phyloP scores from a whole-genome alignment of 2,113 vertebrate genomes.

The Saccopteryx bilineata region DNA sequence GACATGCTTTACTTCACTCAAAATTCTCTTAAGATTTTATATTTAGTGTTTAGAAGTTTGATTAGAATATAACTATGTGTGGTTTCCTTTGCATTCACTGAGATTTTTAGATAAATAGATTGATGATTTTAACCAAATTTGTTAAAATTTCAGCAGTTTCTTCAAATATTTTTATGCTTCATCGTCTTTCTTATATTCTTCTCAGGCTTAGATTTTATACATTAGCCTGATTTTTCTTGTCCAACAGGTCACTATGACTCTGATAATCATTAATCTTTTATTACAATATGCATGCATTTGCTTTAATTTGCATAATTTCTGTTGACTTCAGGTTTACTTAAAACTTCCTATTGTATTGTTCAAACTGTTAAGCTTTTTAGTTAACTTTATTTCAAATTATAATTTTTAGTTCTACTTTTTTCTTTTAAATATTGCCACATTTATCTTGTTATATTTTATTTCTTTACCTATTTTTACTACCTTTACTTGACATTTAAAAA shows the following conservation, averaged over 20 bases:
- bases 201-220: not conserved
- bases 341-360: not conserved
- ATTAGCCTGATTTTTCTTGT: not conserved
- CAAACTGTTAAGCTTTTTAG: not conserved
- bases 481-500: not conserved
- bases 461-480: not conserved
- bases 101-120: not conserved
- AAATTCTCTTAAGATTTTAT: not conserved
- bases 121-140: not conserved
- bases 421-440: not conserved
- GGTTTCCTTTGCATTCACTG: not conserved
- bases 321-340: not conserved
- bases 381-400: not conserved
- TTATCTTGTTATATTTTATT: not conserved
- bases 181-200: not conserved
- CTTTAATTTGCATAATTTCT: not conserved
- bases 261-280: not conserved
- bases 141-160: not conserved
- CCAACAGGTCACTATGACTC: not conserved
- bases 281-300: not conserved
- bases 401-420: not conserved
- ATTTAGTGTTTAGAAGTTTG: not conserved
- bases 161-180: not conserved
- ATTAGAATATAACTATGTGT: not conserved
- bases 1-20: not conserved